Percentiles rank a stretch among this genome's conserved stretches.
Evolutionary conservation across 2,113 vertebrate genomes (phyloP).

Genomic region (Numida meleagris): DNA sequence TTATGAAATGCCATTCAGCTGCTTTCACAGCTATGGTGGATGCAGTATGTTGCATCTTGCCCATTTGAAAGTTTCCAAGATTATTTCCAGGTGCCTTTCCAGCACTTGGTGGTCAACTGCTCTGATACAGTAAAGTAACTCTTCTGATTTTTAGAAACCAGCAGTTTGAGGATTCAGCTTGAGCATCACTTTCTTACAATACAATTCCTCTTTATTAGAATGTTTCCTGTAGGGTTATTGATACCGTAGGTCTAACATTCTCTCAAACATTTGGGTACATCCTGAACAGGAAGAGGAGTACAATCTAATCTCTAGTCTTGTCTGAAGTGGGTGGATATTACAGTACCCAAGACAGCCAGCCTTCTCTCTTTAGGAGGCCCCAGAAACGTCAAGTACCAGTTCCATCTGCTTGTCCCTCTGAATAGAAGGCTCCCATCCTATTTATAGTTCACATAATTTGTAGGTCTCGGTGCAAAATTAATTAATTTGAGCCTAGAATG

Average conservation of each 20-base stretch:
- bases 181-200: neutral
- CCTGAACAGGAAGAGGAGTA: neutral
- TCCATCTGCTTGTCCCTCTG: neutral
- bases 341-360: neutral
- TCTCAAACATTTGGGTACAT: neutral
- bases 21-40: neutral
- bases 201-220: slow-evolving; percentile 10
- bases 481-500: neutral
- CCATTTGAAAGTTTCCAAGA: neutral
- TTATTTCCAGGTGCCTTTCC: neutral
- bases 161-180: neutral
- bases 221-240: neutral
- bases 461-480: neutral
- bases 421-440: neutral
- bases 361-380: neutral
- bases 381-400: neutral
- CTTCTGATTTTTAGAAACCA: neutral
- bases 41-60: neutral
- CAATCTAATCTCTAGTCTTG: neutral
- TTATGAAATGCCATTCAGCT: neutral
- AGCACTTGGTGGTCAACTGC: neutral
- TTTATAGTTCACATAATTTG: neutral
- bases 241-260: neutral
- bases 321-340: neutral
- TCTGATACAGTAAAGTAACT: accelerated